Conservation (phyloP, 1,140 invertebrate species). For the Bactericera cockerelli region DNA sequence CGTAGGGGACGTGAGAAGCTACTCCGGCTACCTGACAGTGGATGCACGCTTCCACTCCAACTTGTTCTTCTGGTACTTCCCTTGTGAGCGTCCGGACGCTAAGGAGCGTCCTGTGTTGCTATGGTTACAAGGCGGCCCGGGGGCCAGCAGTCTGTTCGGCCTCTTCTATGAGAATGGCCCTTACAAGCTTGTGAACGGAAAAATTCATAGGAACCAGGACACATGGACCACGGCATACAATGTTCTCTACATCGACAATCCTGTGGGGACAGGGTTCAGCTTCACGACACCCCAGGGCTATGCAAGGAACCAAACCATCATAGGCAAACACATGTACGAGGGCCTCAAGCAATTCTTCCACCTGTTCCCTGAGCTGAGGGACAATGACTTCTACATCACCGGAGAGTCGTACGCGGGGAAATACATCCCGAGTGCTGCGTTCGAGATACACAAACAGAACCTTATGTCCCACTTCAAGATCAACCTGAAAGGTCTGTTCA, state of each 20-base stretch:
- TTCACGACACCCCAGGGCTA: conserved; percentile 48
- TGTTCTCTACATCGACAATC: conserved; percentile 61
- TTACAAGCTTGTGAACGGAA: conserved; percentile 24
- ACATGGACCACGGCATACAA: conserved; percentile 17
- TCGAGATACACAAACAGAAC: conserved; percentile 51
- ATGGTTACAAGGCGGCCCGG: conserved; percentile 77
- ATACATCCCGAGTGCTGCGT: conserved; percentile 62
- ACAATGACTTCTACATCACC: conserved; percentile 56
- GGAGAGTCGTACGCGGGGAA: conserved; percentile 79
- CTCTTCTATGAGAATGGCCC: conserved; percentile 58
- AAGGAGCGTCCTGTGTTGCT: conserved; percentile 40
- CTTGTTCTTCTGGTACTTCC: conserved; percentile 82
- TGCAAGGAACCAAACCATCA: conserved; percentile 44
- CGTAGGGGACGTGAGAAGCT: conserved; percentile 22
- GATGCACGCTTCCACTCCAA: conserved; percentile 62
- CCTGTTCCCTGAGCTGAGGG: conserved; percentile 46
- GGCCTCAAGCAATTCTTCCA: conserved; percentile 44
- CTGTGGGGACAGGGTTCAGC: conserved; percentile 34
- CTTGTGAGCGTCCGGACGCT: conserved; percentile 24
- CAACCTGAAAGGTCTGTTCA: conserved; percentile 34
- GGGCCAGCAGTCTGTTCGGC: conserved; percentile 59
- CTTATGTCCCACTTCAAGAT: conserved; percentile 21
- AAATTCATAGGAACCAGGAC: conserved; percentile 23
- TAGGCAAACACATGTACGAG: conserved; percentile 16
- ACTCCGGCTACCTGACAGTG: conserved; percentile 56